These are phyloP conservation scores for Sitta carolinensis DNA, from an alignment of 2,797 vertebrate genomes.

Conservation along the genomic window DNA sequence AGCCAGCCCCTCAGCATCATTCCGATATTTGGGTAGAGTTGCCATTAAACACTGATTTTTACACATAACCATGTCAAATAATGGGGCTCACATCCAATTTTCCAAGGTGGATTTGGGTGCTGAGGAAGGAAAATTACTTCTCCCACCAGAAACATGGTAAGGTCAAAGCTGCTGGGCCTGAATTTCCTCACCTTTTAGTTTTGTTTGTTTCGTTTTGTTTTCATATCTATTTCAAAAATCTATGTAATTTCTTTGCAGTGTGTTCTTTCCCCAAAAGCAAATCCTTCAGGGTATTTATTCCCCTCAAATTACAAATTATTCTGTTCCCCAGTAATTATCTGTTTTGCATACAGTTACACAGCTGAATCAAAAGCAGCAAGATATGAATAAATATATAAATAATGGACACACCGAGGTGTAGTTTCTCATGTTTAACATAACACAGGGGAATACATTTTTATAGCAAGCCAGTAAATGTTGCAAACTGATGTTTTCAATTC, in stretches of 20 bases:
- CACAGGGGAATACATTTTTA: conserved; percentile 80
- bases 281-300: conserved; percentile 60
- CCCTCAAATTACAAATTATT: conserved; percentile 69
- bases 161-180: neutral
- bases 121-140: neutral
- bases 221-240: conserved; percentile 42
- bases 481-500: conserved; percentile 77
- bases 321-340: conserved; percentile 67
- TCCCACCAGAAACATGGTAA: accelerated
- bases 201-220: neutral
- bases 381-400: conserved; percentile 74
- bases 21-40: neutral
- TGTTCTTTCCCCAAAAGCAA: conserved; percentile 56
- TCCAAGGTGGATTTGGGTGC: neutral
- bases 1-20: neutral
- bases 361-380: conserved; percentile 73
- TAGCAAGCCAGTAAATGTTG: conserved; percentile 79
- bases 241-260: conserved; percentile 38
- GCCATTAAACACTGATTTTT: neutral
- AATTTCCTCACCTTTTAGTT: neutral
- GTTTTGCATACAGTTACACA: conserved; percentile 70
- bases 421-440: conserved; percentile 73
- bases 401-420: conserved; percentile 67
- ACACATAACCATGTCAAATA: neutral
- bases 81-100: neutral